Evolutionary conservation across 2,888 invertebrate species (phyloP).

Genomic region (Tenthredo mesomela): DNA sequence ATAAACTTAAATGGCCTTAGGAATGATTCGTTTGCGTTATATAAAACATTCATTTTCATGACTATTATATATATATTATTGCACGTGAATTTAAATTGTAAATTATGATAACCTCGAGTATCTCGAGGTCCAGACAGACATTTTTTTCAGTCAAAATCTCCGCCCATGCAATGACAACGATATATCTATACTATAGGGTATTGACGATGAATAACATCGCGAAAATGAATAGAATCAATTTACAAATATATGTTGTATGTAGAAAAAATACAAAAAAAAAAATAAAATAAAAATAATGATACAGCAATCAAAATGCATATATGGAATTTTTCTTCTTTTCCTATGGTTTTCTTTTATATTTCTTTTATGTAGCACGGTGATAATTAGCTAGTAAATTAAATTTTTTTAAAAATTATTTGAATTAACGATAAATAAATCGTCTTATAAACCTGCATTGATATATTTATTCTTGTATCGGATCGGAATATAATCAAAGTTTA

Average conservation of each 20-base stretch:
- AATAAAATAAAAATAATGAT: neutral
- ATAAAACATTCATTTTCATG: neutral
- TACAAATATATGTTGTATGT: neutral
- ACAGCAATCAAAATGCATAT: neutral
- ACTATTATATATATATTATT: neutral
- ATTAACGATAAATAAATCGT: neutral
- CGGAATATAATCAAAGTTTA: neutral
- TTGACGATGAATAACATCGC: neutral
- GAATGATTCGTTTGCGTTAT: neutral
- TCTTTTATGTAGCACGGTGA: neutral
- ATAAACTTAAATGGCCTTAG: neutral
- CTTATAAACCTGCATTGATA: neutral
- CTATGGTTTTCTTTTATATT: neutral
- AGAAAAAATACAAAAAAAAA: neutral
- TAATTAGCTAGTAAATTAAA: neutral
- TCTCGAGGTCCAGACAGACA: neutral
- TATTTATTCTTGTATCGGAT: neutral
- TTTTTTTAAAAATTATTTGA: neutral
- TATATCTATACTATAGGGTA: neutral
- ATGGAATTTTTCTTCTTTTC: neutral
- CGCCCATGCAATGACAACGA: neutral
- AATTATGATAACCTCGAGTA: neutral
- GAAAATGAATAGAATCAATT: neutral
- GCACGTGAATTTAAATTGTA: constrained; percentile 1
- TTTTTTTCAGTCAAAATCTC: neutral